A percentile compares a stretch with the other conserved stretches of the same genome.
Evolutionary conservation across 2,888 invertebrate genomes (phyloP).

Genomic region (Cantharis rustica): DNA sequence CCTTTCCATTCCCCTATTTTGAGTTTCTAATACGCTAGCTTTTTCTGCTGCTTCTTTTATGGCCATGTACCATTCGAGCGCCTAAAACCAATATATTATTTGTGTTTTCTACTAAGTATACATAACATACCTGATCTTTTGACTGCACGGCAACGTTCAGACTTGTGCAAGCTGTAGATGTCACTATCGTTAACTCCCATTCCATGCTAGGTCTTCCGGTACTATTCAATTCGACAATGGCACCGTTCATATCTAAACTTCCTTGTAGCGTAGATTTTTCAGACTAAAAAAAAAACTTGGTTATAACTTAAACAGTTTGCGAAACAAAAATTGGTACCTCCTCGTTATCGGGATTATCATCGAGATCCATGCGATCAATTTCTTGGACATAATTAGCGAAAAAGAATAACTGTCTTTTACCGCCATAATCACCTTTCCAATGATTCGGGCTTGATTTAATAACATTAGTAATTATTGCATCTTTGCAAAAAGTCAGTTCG

Average conservation of each 20-base stretch:
- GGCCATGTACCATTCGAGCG: constrained; percentile 86
- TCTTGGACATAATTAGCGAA: constrained; percentile 93
- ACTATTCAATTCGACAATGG: constrained; percentile 70
- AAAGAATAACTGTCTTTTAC: constrained; percentile 88
- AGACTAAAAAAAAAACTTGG: constrained; percentile 50
- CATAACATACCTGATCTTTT: too few species aligned
- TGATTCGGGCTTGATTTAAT: constrained; percentile 74
- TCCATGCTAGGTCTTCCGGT: constrained; percentile 65
- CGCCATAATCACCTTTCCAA: constrained; percentile 95
- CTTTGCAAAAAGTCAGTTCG: constrained; percentile 92
- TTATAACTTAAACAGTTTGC: too few species aligned
- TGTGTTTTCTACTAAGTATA: too few species aligned
- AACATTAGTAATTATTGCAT: constrained; percentile 93
- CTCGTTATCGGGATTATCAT: constrained; percentile 59
- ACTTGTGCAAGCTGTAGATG: constrained; percentile 73
- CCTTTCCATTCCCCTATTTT: constrained; percentile 86
- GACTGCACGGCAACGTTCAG: constrained; percentile 84
- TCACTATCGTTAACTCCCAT: constrained; percentile 77
- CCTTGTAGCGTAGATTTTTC: constrained; percentile 80
- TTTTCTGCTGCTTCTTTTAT: constrained; percentile 85
- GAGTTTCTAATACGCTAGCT: constrained; percentile 77
- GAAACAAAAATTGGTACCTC: constrained; percentile 39
- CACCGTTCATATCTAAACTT: constrained; percentile 86
- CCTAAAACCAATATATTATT: constrained; percentile 55
- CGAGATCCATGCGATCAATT: constrained; percentile 64